Percentiles rank a stretch among this genome's conserved stretches.
Evolutionary conservation across 2,113 vertebrate genomes (phyloP).

Genomic region (Nothobranchius kuhntae): DNA sequence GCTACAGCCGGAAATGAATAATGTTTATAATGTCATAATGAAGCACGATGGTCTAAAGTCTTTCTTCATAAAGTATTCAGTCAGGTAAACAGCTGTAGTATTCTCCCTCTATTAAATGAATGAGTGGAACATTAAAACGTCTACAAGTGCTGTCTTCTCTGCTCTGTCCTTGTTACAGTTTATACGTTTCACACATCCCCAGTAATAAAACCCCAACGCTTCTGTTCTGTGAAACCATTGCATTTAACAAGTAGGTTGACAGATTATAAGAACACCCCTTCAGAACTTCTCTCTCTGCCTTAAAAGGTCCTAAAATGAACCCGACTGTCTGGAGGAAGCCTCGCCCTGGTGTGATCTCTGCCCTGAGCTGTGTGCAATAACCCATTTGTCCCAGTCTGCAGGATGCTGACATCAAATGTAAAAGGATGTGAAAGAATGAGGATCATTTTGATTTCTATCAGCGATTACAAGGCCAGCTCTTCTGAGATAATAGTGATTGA

Average conservation of each 20-base stretch:
- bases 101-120: background rate
- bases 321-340: conserved; percentile 39
- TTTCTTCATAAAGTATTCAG: background rate
- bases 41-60: background rate
- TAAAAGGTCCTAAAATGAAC: conserved; percentile 58
- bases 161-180: background rate
- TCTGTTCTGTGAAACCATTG: conserved; percentile 44
- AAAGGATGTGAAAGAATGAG: background rate
- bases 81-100: background rate
- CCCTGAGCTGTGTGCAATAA: conserved; percentile 35
- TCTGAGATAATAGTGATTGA: no score
- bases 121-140: background rate
- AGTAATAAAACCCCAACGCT: conserved; percentile 32
- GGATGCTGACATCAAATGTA: conserved; percentile 52
- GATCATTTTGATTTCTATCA: background rate
- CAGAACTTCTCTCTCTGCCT: conserved; percentile 43
- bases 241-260: conserved; percentile 48
- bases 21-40: background rate
- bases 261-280: conserved; percentile 36
- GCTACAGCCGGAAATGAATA: background rate
- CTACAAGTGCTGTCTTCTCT: background rate
- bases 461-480: no score
- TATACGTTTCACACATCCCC: conserved; percentile 1
- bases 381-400: conserved; percentile 58
- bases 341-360: conserved; percentile 41